A percentile compares a stretch with the other conserved stretches of the same genome.
Evolutionary conservation across 2,888 invertebrate genomes (phyloP).

Genomic region (Notodonta ziczac): DNA sequence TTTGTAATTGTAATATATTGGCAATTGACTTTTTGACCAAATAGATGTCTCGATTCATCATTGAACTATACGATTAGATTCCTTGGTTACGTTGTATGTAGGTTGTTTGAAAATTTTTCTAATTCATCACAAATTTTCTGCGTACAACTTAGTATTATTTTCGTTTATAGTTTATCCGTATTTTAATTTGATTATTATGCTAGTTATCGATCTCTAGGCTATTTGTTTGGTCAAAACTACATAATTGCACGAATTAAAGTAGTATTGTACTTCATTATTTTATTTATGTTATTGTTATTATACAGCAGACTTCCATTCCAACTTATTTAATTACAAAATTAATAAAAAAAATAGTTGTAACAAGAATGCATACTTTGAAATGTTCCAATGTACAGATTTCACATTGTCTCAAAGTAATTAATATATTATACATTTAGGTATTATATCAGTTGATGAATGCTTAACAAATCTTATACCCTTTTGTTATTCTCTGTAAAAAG

Average conservation of each 20-base stretch:
- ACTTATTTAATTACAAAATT: slow-evolving; percentile 25
- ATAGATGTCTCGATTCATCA: slow-evolving; percentile 18
- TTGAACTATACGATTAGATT: background rate
- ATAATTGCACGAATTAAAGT: slow-evolving; percentile 22
- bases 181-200: background rate
- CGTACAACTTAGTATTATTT: background rate
- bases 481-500: slow-evolving; percentile 22
- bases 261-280: slow-evolving; percentile 23
- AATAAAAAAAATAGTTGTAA: slow-evolving; percentile 22
- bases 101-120: background rate
- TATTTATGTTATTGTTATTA: slow-evolving; percentile 30
- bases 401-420: slow-evolving; percentile 47
- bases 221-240: slow-evolving; percentile 29
- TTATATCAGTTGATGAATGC: slow-evolving; percentile 21
- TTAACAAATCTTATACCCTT: slow-evolving; percentile 17
- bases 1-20: slow-evolving; percentile 26
- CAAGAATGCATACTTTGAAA: slow-evolving; percentile 12
- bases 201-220: slow-evolving; percentile 10
- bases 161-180: background rate
- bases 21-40: slow-evolving; percentile 29
- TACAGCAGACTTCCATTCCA: slow-evolving; percentile 44
- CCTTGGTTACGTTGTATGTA: background rate
- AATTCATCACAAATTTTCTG: background rate
- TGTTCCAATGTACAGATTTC: slow-evolving; percentile 40
- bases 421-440: slow-evolving; percentile 36